Percentiles rank a stretch among this genome's conserved stretches.
phyloP scores from a whole-genome alignment of 2,113 vertebrate genomes.

The Perca schrenkii region DNA sequence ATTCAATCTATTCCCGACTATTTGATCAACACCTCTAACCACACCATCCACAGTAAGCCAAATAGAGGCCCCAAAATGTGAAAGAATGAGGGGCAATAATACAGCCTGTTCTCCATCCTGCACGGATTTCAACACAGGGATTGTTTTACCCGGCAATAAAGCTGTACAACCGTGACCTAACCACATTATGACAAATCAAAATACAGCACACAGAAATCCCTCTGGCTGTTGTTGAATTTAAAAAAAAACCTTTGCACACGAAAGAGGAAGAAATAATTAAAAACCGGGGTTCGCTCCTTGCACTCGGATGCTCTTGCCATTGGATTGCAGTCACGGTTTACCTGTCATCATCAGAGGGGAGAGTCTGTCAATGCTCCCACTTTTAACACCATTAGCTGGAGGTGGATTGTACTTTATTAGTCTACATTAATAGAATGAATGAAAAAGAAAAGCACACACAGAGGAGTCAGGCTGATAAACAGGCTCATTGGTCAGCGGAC shows the following conservation, averaged over 20 bases:
- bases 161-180: constrained; percentile 23
- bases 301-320: constrained; percentile 31
- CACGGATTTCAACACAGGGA: constrained; percentile 63
- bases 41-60: constrained; percentile 8
- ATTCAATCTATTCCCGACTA: neutral
- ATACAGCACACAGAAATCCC: constrained; percentile 19
- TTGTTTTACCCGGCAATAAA: constrained; percentile 79
- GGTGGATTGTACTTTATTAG: neutral
- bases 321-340: constrained; percentile 56
- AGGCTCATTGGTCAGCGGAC: neutral
- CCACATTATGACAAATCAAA: constrained; percentile 42
- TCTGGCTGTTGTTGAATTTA: constrained; percentile 15
- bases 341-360: constrained; percentile 30
- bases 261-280: neutral
- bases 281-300: neutral
- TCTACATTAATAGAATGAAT: neutral
- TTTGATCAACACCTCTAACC: neutral
- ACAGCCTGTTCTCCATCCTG: constrained; percentile 66
- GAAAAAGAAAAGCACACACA: neutral
- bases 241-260: neutral
- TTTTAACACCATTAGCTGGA: neutral
- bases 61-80: constrained; percentile 60
- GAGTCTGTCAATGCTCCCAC: neutral
- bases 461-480: neutral
- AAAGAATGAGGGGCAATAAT: constrained; percentile 79